Percentiles rank a stretch among this genome's conserved stretches.
Conservation (phyloP, 1,140 invertebrate species). For the Onthophagus taurus region DNA sequence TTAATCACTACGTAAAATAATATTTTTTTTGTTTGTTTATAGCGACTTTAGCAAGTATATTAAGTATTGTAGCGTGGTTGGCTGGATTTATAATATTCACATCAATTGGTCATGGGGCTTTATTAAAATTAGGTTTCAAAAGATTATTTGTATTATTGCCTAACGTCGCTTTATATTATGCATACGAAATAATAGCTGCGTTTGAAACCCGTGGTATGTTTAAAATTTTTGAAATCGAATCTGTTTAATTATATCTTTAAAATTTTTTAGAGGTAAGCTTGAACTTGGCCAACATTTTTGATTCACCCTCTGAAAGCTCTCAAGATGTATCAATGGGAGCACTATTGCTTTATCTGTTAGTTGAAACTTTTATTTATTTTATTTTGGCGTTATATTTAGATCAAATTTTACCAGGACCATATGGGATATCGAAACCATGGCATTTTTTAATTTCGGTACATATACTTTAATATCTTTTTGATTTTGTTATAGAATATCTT, state of each 20-base stretch:
- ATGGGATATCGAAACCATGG: slow-evolving; percentile 29
- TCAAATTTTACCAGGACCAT: slow-evolving; percentile 28
- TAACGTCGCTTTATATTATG: slow-evolving; percentile 29
- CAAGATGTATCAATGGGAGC: slow-evolving; percentile 26
- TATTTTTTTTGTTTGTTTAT: slow-evolving; percentile 1
- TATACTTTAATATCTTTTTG: background rate
- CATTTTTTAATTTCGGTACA: slow-evolving; percentile 24
- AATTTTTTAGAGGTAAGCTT: background rate
- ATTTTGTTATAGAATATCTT: background rate
- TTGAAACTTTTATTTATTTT: slow-evolving; percentile 27
- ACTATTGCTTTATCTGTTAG: slow-evolving; percentile 28
- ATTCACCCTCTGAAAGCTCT: slow-evolving; percentile 17
- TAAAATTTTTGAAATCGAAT: background rate
- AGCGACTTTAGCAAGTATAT: slow-evolving; percentile 26
- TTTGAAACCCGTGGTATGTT: slow-evolving; percentile 30
- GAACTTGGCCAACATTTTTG: slow-evolving; percentile 19
- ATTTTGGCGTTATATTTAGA: slow-evolving; percentile 30
- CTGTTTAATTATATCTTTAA: background rate
- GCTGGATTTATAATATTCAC: slow-evolving; percentile 20
- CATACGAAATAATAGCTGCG: slow-evolving; percentile 28
- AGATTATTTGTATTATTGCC: slow-evolving; percentile 26
- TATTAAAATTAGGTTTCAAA: slow-evolving; percentile 7
- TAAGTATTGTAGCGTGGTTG: slow-evolving; percentile 26
- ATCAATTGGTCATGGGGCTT: background rate
- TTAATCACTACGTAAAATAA: background rate